Evolutionary conservation across 1,140 invertebrate genomes (phyloP), one percentile per base, ranked within the genome.

Genomic region (Caenorhabditis remanei): DNA sequence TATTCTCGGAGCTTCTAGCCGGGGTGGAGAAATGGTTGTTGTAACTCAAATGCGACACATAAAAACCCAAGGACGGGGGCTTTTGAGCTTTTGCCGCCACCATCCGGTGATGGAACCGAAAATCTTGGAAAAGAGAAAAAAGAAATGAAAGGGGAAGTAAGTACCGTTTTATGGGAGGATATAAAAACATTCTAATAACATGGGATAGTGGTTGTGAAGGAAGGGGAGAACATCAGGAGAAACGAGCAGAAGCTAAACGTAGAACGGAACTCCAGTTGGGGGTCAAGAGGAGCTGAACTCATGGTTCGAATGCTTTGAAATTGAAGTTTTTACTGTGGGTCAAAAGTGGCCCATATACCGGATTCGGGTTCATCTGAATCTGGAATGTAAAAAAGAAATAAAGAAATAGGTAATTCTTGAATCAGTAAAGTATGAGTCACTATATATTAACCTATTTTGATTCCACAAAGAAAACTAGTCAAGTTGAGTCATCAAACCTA

Each of bases 11-110:
- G 32, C 32, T 32, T 32, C 32, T 32, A 32, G 2, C 32, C 32
- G 32, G 32, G 32, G 5, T 24, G 40, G 71, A 13, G 40, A 6
- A 13, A 6, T 43, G 19, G 41, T 46, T 24, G 71, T 79, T 50
- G 46, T 50, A 79, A 50, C 46, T 48, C 46, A 79, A 79, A 79
- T 79, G 71, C 71, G 71, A 79, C 71, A 79, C 71, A 79, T 79
- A 79, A 79, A 79, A 79, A 79, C 71, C 71, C 5, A 43, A n/a
- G 50, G 65, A 71, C 40, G 65, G 41, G n/a, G n/a, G 65, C 71
- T 79, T 79, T 79, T 79, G 71, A 79, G 71, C 41, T 79, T 53
- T 53, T 53, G 50, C 50, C 71, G 71, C 71, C 71, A 46, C 65
- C 65, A 71, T 46, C 65, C 65, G 41, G 40, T 46, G 7, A 32